These are phyloP conservation scores for Oophaga pumilio DNA, from an alignment of 2,113 vertebrate species.

Conservation along the genomic window DNA sequence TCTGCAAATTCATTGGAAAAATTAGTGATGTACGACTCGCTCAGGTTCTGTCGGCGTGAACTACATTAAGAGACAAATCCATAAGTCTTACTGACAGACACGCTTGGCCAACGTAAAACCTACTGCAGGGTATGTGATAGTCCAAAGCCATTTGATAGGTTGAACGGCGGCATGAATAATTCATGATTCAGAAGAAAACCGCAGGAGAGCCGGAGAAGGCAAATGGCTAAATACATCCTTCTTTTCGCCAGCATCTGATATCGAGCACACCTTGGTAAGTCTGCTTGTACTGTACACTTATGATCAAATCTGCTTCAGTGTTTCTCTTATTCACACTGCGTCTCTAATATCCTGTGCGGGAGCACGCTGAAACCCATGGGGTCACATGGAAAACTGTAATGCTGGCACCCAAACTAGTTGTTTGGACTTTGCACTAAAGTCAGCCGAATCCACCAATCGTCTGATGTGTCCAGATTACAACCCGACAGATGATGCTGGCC, in stretches of 20 bases:
- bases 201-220: slow-evolving; percentile 6
- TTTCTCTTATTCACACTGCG: neutral
- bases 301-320: neutral
- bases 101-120: slow-evolving; percentile 44
- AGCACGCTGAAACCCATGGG: neutral
- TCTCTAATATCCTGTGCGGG: neutral
- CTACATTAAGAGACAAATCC: slow-evolving; percentile 51
- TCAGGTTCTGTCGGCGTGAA: slow-evolving; percentile 22
- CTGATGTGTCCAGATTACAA: no score
- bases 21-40: slow-evolving; percentile 23
- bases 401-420: no score
- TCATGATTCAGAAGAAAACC: slow-evolving; percentile 35
- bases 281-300: slow-evolving; percentile 17
- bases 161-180: slow-evolving; percentile 42
- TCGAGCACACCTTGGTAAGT: neutral
- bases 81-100: slow-evolving; percentile 50
- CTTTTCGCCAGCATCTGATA: neutral
- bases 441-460: no score
- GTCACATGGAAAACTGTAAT: neutral
- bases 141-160: slow-evolving; percentile 46
- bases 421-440: no score
- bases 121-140: slow-evolving; percentile 51
- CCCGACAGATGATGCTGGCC: no score
- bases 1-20: slow-evolving; percentile 42
- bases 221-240: slow-evolving; percentile 1